These are phyloP conservation scores for Aphelenchoides fujianensis DNA, from an alignment of 1,140 invertebrate species.

Conservation along the genomic window DNA sequence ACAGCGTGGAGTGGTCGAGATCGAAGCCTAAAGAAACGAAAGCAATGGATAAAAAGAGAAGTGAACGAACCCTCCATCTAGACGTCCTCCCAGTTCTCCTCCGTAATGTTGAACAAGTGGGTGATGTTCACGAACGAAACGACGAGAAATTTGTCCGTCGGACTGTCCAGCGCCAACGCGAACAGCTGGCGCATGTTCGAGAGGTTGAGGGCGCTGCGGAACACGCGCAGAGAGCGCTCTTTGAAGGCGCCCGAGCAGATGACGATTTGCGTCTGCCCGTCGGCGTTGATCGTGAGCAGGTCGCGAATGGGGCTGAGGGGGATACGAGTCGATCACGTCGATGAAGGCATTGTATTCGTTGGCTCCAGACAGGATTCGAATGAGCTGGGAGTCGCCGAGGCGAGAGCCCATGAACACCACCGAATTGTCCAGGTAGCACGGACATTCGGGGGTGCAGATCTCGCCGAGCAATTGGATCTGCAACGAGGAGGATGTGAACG, in stretches of 20 bases:
- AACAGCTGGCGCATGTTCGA: slow-evolving; percentile 80
- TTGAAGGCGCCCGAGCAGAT: slow-evolving; percentile 81
- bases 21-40: slow-evolving; percentile 69
- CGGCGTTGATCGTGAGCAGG: slow-evolving; percentile 89
- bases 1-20: slow-evolving; percentile 85
- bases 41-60: slow-evolving; percentile 26
- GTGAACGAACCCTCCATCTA: slow-evolving; percentile 72
- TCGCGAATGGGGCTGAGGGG: slow-evolving; percentile 91
- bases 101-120: slow-evolving; percentile 76
- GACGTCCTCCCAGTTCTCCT: slow-evolving; percentile 94
- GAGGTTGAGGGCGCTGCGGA: slow-evolving; percentile 89
- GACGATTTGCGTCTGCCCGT: slow-evolving; percentile 92
- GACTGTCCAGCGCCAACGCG: slow-evolving; percentile 37
- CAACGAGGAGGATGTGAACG: no score
- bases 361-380: slow-evolving; percentile 80
- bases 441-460: slow-evolving; percentile 92
- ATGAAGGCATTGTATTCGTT: slow-evolving; percentile 76
- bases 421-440: slow-evolving; percentile 97
- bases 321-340: slow-evolving; percentile 89
- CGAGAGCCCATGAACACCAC: slow-evolving; percentile 94
- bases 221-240: slow-evolving; percentile 91
- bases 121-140: slow-evolving; percentile 56
- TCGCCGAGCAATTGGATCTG: slow-evolving; percentile 68
- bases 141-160: slow-evolving; percentile 54
- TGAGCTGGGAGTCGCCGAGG: slow-evolving; percentile 90